phyloP scores from a whole-genome alignment of 2,888 invertebrate genomes.

The Lepidocyrtoides sp. region DNA sequence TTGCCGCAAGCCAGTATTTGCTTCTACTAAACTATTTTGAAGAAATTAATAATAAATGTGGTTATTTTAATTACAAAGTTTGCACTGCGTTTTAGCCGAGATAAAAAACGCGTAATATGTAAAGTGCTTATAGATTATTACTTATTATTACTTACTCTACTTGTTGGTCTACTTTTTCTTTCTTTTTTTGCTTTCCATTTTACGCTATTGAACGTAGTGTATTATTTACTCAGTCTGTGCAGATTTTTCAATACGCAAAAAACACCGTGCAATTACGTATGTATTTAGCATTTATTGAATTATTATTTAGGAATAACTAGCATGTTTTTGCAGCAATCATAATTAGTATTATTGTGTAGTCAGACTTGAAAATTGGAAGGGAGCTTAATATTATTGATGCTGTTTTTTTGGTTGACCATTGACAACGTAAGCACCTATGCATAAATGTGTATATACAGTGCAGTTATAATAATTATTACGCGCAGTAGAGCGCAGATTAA shows the following conservation, averaged over 20 bases:
- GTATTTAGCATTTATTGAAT: neutral
- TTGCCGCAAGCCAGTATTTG: neutral
- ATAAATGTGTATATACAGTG: neutral
- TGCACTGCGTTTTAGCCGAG: neutral
- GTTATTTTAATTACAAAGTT: slow-evolving; percentile 39
- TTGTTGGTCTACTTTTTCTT: slow-evolving; percentile 15
- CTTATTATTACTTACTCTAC: neutral
- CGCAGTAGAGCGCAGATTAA: too few species aligned
- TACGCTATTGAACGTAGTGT: too few species aligned
- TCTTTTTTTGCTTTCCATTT: neutral
- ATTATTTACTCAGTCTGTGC: too few species aligned
- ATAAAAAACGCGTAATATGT: neutral
- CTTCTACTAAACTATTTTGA: neutral
- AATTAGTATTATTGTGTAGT: neutral
- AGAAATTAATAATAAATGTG: slow-evolving; percentile 41
- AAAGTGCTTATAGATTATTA: neutral
- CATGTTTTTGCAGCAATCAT: neutral
- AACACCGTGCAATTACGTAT: too few species aligned
- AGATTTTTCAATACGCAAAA: too few species aligned
- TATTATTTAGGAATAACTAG: slow-evolving; percentile 14
- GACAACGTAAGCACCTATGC: neutral
- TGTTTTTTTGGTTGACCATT: neutral
- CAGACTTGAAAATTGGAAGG: slow-evolving; percentile 4
- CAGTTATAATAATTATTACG: neutral
- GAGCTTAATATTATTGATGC: neutral